Conservation (phyloP, 2,888 invertebrate species). For the Nebria salina region DNA sequence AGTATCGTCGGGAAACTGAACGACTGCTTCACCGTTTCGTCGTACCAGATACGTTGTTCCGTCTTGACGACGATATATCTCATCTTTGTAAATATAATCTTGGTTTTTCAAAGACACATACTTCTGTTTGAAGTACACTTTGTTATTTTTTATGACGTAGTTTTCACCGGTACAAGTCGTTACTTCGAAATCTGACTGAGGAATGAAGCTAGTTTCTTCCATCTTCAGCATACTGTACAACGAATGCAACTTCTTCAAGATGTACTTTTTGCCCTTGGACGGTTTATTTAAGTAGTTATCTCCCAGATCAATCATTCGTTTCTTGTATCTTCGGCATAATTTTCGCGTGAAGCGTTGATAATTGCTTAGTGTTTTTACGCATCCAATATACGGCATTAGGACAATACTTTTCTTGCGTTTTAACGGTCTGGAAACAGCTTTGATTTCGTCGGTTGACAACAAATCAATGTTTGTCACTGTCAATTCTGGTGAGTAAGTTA, state of each 20-base stretch:
- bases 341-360: conserved; percentile 40
- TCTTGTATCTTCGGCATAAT: conserved; percentile 43
- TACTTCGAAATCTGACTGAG: conserved; percentile 44
- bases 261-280: background rate
- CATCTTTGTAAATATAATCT: conserved; percentile 47
- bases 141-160: conserved; percentile 36
- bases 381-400: background rate
- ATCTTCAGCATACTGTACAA: background rate
- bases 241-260: background rate
- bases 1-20: conserved; percentile 49
- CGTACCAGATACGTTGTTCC: conserved; percentile 47
- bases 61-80: conserved; percentile 47
- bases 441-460: conserved; percentile 27
- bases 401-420: background rate
- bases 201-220: conserved; percentile 1
- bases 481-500: conserved; percentile 36
- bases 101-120: background rate
- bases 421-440: conserved; percentile 4
- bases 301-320: conserved; percentile 43
- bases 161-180: conserved; percentile 42
- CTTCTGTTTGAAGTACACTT: conserved; percentile 28
- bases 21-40: conserved; percentile 41
- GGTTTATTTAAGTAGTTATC: conserved; percentile 37
- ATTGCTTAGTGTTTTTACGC: background rate
- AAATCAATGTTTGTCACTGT: background rate